Percentiles rank a stretch among this genome's conserved stretches.
phyloP scores from a whole-genome alignment of 2,113 vertebrate genomes.

The Phylloscopus whistleri region DNA sequence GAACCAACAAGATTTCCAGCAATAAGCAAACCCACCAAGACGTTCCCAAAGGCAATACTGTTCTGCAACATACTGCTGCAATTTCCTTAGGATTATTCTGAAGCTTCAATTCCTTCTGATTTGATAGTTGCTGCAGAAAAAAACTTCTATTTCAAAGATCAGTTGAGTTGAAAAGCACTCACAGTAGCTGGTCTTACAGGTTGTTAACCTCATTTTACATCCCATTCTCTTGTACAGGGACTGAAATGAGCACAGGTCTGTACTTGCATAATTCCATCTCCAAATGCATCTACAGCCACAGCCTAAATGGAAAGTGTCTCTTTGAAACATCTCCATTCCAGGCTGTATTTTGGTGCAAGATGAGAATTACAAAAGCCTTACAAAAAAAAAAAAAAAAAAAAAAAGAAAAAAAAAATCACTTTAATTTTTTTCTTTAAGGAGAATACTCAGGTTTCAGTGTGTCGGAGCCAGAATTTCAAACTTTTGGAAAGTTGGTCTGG shows the following conservation, averaged over 20 bases:
- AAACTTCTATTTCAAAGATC: background rate
- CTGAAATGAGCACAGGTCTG: background rate
- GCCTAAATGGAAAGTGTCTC: background rate
- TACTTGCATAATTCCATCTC: background rate
- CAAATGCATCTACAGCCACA: background rate
- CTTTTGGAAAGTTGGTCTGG: background rate
- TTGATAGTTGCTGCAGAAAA: background rate
- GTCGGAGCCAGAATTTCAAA: background rate
- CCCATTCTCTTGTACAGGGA: background rate
- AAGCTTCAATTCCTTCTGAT: background rate
- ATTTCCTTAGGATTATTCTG: background rate
- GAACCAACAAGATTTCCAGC: background rate
- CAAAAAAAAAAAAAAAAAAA: background rate
- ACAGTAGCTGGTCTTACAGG: background rate
- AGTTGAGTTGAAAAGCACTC: background rate
- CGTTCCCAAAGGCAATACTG: background rate
- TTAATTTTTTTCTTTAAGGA: background rate
- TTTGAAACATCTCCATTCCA: background rate
- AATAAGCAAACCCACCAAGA: background rate
- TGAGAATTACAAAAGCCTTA: background rate
- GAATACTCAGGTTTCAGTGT: background rate
- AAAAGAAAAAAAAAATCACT: background rate
- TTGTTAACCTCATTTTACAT: conserved; percentile 9
- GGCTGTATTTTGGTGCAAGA: background rate
- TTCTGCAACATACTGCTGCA: background rate